phyloP scores from a whole-genome alignment of 2,113 vertebrate genomes.

The Oryzias celebensis region DNA sequence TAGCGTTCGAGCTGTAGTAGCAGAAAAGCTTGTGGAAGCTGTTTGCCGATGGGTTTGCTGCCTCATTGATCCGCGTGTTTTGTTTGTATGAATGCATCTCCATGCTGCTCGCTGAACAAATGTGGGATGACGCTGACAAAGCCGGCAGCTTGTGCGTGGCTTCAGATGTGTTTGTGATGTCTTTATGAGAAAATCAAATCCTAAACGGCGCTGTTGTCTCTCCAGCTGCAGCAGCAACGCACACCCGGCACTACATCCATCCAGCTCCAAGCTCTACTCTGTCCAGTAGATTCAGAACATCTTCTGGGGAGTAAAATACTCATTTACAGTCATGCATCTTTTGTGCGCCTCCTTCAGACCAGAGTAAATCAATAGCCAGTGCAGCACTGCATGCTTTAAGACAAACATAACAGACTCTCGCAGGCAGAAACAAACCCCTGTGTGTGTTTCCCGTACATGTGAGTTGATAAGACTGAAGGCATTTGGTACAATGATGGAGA shows the following conservation, averaged over 20 bases:
- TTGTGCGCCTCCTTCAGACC: too few species aligned
- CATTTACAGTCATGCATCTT: too few species aligned
- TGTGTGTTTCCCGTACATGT: slow-evolving; percentile 52
- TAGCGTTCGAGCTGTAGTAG: slow-evolving; percentile 18
- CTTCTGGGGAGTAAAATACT: too few species aligned
- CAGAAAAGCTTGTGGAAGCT: slow-evolving; percentile 27
- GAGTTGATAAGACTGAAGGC: slow-evolving; percentile 35
- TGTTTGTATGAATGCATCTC: slow-evolving; percentile 16
- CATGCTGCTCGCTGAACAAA: slow-evolving; percentile 37
- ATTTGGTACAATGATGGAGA: slow-evolving; percentile 35
- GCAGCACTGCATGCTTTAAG: background rate
- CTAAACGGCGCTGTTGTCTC: slow-evolving; percentile 15
- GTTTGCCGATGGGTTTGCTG: slow-evolving; percentile 51
- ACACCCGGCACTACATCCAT: background rate
- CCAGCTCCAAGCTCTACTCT: slow-evolving; percentile 29
- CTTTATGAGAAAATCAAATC: slow-evolving; percentile 33
- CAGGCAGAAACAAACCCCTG: slow-evolving; percentile 10
- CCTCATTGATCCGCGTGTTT: slow-evolving; percentile 30
- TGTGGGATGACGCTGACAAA: slow-evolving; percentile 33
- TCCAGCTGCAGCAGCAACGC: slow-evolving; percentile 17
- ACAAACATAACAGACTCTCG: background rate
- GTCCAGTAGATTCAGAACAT: background rate
- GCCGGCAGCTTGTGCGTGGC: slow-evolving; percentile 32
- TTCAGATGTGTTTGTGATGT: slow-evolving; percentile 43
- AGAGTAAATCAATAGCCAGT: too few species aligned